Conservation (phyloP, 2,113 vertebrate genomes). For the Gadus macrocephalus region DNA sequence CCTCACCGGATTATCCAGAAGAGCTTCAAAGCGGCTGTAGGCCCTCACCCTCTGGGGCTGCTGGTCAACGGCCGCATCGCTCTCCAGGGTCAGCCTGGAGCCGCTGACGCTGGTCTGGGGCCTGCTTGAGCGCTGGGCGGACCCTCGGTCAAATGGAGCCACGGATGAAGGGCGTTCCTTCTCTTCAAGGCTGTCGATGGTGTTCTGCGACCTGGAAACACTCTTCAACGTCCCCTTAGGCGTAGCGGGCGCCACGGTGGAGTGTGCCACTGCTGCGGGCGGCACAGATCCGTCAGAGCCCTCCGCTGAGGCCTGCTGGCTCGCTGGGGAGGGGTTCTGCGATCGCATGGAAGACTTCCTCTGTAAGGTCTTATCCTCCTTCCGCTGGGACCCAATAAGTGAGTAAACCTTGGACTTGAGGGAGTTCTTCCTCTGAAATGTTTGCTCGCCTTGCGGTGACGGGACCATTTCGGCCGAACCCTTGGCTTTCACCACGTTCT, state of each 20-base stretch:
- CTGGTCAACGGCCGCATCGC: neutral
- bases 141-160: slow-evolving; percentile 9
- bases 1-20: slow-evolving; percentile 47
- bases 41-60: slow-evolving; percentile 36
- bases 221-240: slow-evolving; percentile 17
- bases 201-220: slow-evolving; percentile 18
- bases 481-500: slow-evolving; percentile 58
- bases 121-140: slow-evolving; percentile 47
- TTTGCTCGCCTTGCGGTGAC: slow-evolving; percentile 24
- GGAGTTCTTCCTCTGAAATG: slow-evolving; percentile 42
- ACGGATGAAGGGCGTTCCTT: slow-evolving; percentile 24
- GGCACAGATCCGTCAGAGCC: neutral
- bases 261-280: neutral
- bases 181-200: neutral
- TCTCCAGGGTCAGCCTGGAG: neutral
- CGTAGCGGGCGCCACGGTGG: neutral
- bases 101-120: slow-evolving; percentile 16
- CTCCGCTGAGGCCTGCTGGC: slow-evolving; percentile 16
- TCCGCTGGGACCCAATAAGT: slow-evolving; percentile 6
- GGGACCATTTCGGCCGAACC: slow-evolving; percentile 69
- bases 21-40: slow-evolving; percentile 81
- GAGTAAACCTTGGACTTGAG: slow-evolving; percentile 34
- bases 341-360: slow-evolving; percentile 34
- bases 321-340: slow-evolving; percentile 6
- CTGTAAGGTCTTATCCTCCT: slow-evolving; percentile 48